Evolutionary conservation across 1,140 invertebrate genomes (phyloP).

Genomic region (Alviniconcha marisindica): DNA sequence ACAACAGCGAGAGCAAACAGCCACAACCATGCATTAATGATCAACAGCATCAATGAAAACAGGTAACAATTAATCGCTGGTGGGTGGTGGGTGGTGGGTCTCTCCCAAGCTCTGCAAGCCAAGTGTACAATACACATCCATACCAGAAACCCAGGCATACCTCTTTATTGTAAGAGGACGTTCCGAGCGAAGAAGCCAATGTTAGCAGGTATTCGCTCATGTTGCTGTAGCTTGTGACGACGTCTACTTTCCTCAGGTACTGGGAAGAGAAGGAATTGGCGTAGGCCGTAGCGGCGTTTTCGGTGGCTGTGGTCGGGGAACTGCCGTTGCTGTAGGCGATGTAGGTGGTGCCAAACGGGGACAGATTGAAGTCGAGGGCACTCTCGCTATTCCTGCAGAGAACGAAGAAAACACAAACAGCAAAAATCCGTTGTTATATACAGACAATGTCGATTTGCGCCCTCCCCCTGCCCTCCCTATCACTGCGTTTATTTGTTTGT

Average conservation of each 20-base stretch:
- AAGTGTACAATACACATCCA: too few relatives aligned
- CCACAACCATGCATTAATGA: too few relatives aligned
- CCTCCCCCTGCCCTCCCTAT: too few relatives aligned
- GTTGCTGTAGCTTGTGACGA: not conserved
- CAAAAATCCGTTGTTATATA: too few relatives aligned
- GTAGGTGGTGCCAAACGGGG: constrained; percentile 39
- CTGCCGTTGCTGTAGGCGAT: constrained; percentile 45
- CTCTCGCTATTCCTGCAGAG: not conserved
- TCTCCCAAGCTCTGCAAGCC: too few relatives aligned
- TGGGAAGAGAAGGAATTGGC: not conserved
- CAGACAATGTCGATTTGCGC: too few relatives aligned
- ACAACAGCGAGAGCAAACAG: not conserved
- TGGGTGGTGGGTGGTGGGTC: not conserved
- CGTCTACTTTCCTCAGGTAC: not conserved
- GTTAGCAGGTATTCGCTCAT: constrained; percentile 38
- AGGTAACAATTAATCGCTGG: too few relatives aligned
- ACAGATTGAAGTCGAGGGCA: constrained; percentile 54
- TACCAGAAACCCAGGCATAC: not conserved
- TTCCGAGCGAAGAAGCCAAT: constrained; percentile 39
- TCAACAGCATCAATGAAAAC: too few relatives aligned
- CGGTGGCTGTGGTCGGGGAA: not conserved
- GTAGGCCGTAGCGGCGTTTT: constrained; percentile 26
- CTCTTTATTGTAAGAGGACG: constrained; percentile 53
- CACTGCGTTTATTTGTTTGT: too few relatives aligned
- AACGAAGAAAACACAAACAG: too few relatives aligned